Evolutionary conservation across 2,888 invertebrate genomes (phyloP).

Genomic region (Pyrrhosoma nymphula): DNA sequence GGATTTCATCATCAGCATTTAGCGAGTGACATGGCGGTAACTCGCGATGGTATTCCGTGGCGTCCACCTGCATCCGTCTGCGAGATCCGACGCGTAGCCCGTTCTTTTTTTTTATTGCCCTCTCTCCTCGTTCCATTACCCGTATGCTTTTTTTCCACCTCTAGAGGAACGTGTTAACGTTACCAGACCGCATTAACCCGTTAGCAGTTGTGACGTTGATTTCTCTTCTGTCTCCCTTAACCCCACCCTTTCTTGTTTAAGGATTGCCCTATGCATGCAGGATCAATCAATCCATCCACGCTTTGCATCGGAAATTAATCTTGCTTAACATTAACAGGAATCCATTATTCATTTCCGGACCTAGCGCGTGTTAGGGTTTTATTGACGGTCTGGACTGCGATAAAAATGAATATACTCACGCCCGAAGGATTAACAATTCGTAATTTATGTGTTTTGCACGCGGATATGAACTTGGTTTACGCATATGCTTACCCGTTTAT

Average conservation of each 20-base stretch:
- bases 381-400: not conserved
- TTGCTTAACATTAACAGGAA: constrained; percentile 36
- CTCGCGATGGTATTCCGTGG: not conserved
- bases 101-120: not conserved
- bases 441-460: not conserved
- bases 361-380: not conserved
- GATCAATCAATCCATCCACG: not conserved
- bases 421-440: not conserved
- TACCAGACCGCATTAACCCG: constrained; percentile 23
- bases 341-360: constrained; percentile 19
- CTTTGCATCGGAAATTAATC: constrained; percentile 5
- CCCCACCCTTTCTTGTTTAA: not conserved
- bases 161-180: not conserved
- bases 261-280: not conserved
- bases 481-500: not conserved
- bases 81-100: not conserved
- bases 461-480: not conserved
- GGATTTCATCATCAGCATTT: constrained; percentile 11
- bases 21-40: not conserved
- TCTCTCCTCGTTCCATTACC: constrained; percentile 5
- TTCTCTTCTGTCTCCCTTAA: not conserved
- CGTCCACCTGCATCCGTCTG: not conserved
- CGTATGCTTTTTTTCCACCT: not conserved
- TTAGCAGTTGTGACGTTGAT: constrained; percentile 32
- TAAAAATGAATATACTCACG: not conserved